Base-by-base conservation (phyloP, 1,140 invertebrate species). In the Xylocopa sonorina region DNA sequence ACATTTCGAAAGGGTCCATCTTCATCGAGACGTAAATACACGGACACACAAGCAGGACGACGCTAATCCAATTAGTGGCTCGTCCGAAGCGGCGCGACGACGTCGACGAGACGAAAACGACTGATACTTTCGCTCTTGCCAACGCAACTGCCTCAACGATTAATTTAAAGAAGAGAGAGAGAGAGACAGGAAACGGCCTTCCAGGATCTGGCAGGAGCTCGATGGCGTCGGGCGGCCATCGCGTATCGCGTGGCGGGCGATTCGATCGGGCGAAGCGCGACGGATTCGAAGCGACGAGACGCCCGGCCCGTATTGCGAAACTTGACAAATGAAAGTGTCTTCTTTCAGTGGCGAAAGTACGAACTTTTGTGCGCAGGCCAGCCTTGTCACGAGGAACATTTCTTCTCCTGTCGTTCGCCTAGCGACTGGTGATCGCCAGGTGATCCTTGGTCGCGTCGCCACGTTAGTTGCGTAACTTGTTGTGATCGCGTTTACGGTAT, bases 321-420 rank as follows among this genome's bases (percentile, higher is more conserved):
- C 69, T 27, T 66, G 82, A 83, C 81, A 66, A 68, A 84, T 71
- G 82, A 84, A 84, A 84, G 82, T 83, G 82, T 66, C 60, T 71
- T 77, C 10, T 71, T 71, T 67, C 41, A 60, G 43, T 69, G 53
- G 77, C 81, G 81, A 84, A 83, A 80, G 60, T 83, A 72, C 71
- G 66, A 83, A 83, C 83, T 84, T 83, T 84, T 83, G 51, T 84
- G 32, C 51, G 66, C 81, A 69, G 24, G 51, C 55, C 48, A 66
- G 77, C 71, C 82, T 84, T 83, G 67, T 66, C 62, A 68, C 57
- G 41, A 34, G 41, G 38, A 43, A 64, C 62, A 41, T 60, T 63
- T 53, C 46, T 53, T 72, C 51, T 53, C 32, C 55, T 43, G 48
- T 58, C 51, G n/a, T 43, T 75, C 50, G 51, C 46, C 75, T 43